A percentile compares a stretch with the other conserved stretches of the same genome.
Evolutionary conservation across 2,797 vertebrate genomes (phyloP).

Genomic region (Tangara arthus): DNA sequence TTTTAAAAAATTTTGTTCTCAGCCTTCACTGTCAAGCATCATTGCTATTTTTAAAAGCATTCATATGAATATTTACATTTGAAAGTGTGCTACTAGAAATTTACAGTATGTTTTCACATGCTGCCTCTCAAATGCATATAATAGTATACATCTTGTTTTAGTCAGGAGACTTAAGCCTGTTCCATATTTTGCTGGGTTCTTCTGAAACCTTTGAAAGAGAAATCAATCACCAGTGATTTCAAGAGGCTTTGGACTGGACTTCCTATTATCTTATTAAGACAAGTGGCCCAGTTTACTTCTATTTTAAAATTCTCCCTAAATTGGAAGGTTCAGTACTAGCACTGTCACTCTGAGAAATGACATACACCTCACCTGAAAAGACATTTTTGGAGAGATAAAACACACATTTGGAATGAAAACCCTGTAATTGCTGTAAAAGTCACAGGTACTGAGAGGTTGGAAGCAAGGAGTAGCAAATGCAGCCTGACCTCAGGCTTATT

Average conservation of each 20-base stretch:
- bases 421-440: not conserved
- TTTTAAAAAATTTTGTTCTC: not conserved
- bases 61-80: constrained; percentile 10
- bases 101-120: not conserved
- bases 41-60: not conserved
- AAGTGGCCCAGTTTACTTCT: not conserved
- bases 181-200: not conserved
- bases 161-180: not conserved
- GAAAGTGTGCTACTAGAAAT: not conserved
- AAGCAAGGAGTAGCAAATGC: not conserved
- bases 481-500: not conserved
- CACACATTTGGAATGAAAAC: not conserved
- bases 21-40: not conserved
- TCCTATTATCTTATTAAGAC: not conserved
- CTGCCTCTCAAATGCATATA: not conserved
- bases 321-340: not conserved
- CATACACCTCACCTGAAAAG: not conserved
- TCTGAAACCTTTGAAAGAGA: not conserved
- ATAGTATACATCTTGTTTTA: not conserved
- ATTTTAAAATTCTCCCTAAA: not conserved
- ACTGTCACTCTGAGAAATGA: not conserved
- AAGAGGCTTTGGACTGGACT: not conserved
- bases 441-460: not conserved
- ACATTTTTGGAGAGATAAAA: not conserved
- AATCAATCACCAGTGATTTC: not conserved